Evolutionary conservation across 2,888 invertebrate genomes (phyloP), one percentile per base, ranked within the genome.

Genomic region (Lasioglossum vierecki): DNA sequence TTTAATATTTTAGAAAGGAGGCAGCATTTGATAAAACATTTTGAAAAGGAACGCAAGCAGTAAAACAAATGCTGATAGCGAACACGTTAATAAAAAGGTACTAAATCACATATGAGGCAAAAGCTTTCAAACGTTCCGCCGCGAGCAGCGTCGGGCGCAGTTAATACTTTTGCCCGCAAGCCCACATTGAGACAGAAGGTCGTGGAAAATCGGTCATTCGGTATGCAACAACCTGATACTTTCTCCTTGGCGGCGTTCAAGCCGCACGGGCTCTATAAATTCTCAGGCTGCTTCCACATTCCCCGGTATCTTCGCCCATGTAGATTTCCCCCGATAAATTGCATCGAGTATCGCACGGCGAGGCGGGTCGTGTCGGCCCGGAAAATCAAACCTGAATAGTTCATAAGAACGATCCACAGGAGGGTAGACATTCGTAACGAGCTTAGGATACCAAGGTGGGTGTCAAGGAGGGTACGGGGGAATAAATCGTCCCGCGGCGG

Each of bases 341-440:
- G 70, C 63, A 63, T 53, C 76, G 79, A 53, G 60, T 74, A 57
- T 74, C 15, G 70, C 30, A 5, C 35, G 35, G 46, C 46, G 11
- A 2, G 9, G 18, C 22, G 35, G 39, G 30, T 6, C 30, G 15
- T 30, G 63, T 39, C 13, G 22, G 41, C 26, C 44, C 53, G 39
- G 75, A 49, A 85, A 85, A 85, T 85, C 86, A 85, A 85, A 76
- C 49, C 46, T 85, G 86, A 85, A 85, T 85, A 85, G 35, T 85
- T 85, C 57, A 85, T 85, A 85, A 80, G 77, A 71, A 85, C 75
- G 86, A 81, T 85, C 60, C 85, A 41, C 71, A 18, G 75, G 72
- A 18, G 78, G 35, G 22, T 26, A 44, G 68, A 80, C 41, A 68
- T 85, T 63, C 74, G 86, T 79, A 81, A 78, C 81, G 68, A 78